Conservation (phyloP, 2,113 vertebrate genomes). For the Saccopteryx leptura region DNA sequence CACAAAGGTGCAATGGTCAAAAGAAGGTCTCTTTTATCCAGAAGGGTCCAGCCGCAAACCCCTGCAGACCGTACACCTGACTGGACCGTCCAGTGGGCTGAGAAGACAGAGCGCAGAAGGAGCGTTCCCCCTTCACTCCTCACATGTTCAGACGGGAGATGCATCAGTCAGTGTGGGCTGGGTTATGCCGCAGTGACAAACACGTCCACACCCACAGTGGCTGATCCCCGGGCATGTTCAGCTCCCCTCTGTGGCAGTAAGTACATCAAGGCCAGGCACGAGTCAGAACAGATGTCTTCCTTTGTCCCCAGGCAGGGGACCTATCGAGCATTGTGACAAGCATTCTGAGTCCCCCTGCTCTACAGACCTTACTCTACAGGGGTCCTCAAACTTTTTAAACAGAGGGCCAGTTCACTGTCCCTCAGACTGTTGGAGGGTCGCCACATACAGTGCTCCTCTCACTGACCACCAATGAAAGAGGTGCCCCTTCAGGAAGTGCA, state of each 20-base stretch:
- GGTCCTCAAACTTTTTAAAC: too few species aligned
- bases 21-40: neutral
- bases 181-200: neutral
- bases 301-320: neutral
- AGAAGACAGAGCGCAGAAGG: rapidly evolving
- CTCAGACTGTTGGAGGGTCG: too few species aligned
- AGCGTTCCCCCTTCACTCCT: rapidly evolving
- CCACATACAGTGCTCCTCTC: too few species aligned
- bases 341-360: too few species aligned
- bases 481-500: too few species aligned
- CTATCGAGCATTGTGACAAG: rapidly evolving
- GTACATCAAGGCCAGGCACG: neutral
- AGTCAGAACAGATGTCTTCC: rapidly evolving
- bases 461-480: too few species aligned
- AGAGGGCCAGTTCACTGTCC: too few species aligned
- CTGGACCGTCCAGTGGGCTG: rapidly evolving
- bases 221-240: rapidly evolving
- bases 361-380: neutral
- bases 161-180: neutral
- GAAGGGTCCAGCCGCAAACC: neutral
- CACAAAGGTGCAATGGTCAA: neutral
- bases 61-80: rapidly evolving
- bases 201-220: neutral
- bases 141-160: neutral
- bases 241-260: neutral